Percentiles rank a stretch among this genome's conserved stretches.
phyloP scores from a whole-genome alignment of 2,888 invertebrate species.

The Diarsia brunnea region DNA sequence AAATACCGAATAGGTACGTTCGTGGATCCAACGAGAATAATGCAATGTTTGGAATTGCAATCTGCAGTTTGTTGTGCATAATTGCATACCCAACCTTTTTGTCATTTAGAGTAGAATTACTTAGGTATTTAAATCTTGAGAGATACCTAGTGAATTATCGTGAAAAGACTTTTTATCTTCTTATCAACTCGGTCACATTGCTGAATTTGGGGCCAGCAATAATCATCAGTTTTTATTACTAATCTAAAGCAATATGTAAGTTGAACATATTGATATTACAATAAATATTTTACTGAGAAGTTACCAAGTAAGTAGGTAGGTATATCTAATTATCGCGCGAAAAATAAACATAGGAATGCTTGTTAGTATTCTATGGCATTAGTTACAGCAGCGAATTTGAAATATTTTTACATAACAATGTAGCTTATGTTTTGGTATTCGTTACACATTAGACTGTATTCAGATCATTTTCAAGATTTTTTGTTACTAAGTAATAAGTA shows the following conservation, averaged over 20 bases:
- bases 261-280: not conserved
- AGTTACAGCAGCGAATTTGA: not conserved
- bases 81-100: not conserved
- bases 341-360: not conserved
- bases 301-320: no score
- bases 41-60: constrained; percentile 15
- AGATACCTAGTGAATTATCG: not conserved
- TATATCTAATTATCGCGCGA: not conserved
- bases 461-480: not conserved
- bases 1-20: constrained; percentile 42
- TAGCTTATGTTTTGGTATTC: constrained; percentile 1
- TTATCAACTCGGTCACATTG: no score
- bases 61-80: not conserved
- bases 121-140: not conserved
- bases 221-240: not conserved
- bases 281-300: no score
- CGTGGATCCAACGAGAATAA: constrained; percentile 2
- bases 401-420: constrained; percentile 14
- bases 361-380: constrained; percentile 11
- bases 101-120: not conserved
- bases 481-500: not conserved
- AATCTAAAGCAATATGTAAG: not conserved
- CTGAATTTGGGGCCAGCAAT: not conserved
- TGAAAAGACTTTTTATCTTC: not conserved
- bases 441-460: not conserved